Evolutionary conservation across 2,888 invertebrate species (phyloP), one percentile per base, ranked within the genome.

Genomic region (Palloptera scutellata): DNA sequence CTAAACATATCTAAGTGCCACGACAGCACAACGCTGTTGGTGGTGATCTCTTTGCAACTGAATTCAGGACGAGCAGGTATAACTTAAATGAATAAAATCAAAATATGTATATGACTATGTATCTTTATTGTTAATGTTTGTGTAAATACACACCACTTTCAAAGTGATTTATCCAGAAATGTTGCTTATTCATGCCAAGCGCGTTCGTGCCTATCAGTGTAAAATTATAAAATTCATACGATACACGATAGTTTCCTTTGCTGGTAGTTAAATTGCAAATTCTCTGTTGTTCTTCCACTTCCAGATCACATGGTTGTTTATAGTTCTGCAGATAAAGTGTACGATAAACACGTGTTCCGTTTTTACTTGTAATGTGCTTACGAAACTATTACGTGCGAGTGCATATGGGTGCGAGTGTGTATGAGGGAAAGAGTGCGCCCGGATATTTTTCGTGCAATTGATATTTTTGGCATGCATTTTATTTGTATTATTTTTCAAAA

Each of bases 151-250:
- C 71, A 80, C 80, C 77, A 61, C 69, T 76, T 60, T 73, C 75
- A 75, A 84, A 91, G 78, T 92, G 91, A 76, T 91, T 87, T 71
- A 91, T 86, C 55, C 83, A 87, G 73, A 88, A 87, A 59, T 83
- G 84, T 75, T 88, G 86, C 41, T 78, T 81, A 42, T 83, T 86
- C 58, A 80, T 86, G 1, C 91, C 92, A 77, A 92, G 88, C 13
- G 78, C 77, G 84, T 92, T 93, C 40, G 82, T 84, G 43, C 88
- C 88, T 17, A 78, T 87, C 54, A 93, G 79, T 41, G 84, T 83
- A 73, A 93, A 90, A 68, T 85, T 85, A 76, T 88, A 91, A 58
- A 76, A 74, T 10, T 84, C 72, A 70, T 73, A 73, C 62, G 69
- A 70, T 12, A 58, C 54, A 9, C 71, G 72, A 64, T 75, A 75